phyloP scores from a whole-genome alignment of 2,113 vertebrate genomes.

The Entomyzon cyanotis region DNA sequence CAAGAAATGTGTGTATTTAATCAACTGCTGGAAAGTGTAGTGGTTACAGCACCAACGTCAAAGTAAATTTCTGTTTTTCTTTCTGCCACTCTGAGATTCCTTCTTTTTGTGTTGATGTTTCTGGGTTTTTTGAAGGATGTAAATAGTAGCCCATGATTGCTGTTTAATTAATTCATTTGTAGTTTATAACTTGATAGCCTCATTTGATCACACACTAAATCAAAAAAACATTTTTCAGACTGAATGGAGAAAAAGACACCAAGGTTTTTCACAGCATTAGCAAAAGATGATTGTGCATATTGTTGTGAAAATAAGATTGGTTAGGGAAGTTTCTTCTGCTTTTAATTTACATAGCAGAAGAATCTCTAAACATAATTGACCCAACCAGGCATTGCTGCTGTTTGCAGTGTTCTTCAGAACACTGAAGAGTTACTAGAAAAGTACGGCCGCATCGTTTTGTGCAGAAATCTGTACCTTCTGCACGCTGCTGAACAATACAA shows the following conservation, averaged over 20 bases:
- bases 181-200: neutral
- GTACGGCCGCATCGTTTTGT: neutral
- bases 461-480: slow-evolving; percentile 16
- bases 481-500: neutral
- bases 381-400: neutral
- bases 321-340: neutral
- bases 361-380: neutral
- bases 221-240: neutral
- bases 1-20: neutral
- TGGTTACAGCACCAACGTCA: neutral
- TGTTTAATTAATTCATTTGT: neutral
- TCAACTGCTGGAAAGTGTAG: neutral
- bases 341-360: neutral
- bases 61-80: neutral
- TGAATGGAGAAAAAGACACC: neutral
- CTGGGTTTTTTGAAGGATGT: neutral
- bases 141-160: neutral
- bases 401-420: neutral
- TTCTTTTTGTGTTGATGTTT: neutral
- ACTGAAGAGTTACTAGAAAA: neutral
- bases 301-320: neutral
- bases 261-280: neutral
- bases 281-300: neutral
- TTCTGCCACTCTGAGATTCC: neutral
- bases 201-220: neutral